Conservation (phyloP, 2,113 vertebrate genomes). For the Plecotus auritus region DNA sequence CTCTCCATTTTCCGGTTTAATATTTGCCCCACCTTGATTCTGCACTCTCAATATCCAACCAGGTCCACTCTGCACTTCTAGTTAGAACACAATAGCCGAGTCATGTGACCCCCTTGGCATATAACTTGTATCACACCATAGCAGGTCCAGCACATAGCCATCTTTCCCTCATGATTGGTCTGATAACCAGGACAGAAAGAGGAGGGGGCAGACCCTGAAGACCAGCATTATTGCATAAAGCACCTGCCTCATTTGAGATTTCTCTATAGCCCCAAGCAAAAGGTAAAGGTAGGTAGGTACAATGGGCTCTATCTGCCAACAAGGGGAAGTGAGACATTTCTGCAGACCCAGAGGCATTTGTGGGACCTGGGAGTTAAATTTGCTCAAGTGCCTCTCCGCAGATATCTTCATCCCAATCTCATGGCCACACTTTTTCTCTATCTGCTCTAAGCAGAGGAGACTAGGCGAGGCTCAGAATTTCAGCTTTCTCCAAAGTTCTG, state of each 20-base stretch:
- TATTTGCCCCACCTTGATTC: background rate
- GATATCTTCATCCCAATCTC: too few relatives aligned
- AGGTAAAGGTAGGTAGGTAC: too few relatives aligned
- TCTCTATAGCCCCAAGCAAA: background rate
- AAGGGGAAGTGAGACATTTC: background rate
- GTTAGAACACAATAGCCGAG: background rate
- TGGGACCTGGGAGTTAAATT: background rate
- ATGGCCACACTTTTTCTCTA: background rate
- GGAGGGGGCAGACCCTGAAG: background rate
- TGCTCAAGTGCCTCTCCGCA: background rate
- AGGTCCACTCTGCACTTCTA: background rate
- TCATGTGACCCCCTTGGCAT: background rate
- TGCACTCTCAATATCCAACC: background rate
- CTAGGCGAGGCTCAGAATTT: background rate
- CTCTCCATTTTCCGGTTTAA: background rate
- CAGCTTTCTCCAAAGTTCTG: background rate
- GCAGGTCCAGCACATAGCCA: background rate
- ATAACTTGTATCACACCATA: background rate
- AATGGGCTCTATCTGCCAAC: background rate
- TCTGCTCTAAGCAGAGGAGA: background rate
- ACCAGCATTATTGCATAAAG: background rate
- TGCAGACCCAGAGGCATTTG: background rate
- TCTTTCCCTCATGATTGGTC: background rate
- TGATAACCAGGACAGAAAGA: background rate
- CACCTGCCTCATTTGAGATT: background rate